Base-by-base conservation (phyloP, 1,140 invertebrate genomes). In the Zaprionus camerounensis region DNA sequence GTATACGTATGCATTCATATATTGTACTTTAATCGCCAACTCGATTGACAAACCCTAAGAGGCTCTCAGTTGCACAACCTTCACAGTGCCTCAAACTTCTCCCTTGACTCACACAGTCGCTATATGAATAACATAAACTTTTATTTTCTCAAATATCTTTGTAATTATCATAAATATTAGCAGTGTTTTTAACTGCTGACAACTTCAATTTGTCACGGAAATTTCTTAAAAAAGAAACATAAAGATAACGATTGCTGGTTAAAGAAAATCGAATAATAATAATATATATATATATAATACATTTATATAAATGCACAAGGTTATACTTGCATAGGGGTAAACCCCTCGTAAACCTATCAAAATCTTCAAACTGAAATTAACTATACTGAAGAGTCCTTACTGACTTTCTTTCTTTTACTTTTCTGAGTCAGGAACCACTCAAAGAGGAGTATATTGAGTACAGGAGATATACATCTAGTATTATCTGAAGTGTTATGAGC, bases 111-210 rank as follows among this genome's bases (percentile, higher is more conserved):
- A 55, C 71, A 61, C 24, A 28, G 34, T 15, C 17, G 56, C 20
- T 36, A 17, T 38, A 38, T 3, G 34, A 24, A 4, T 41, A 17
- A 17, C 15, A 31, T 31, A 31, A 31, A 61, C 65, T 81, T 68
- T 57, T 15, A 58, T 66, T 53, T 61, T 9, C 28, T 49, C 1
- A 41, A 63, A 69, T 57, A 68, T 58, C 26, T 76, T 28, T 55
- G 62, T 41, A 80, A 80, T 72, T 70, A 77, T 41, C 65, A 77
- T 76, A 82, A 77, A 44, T 53, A 34, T 22, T 31, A 36, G 15
- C 1, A 2, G 12, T 9, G 34, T n/a, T 5, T 65, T 41, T 44
- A 17, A 57, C 24, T 31, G n/a, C 12, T 71, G 61, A 34, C 17
- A 63, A 53, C 7, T 69, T 56, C 38, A 65, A 70, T 63, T 63